Conservation (phyloP, 2,888 invertebrate species). For the Teleogryllus oceanicus region DNA sequence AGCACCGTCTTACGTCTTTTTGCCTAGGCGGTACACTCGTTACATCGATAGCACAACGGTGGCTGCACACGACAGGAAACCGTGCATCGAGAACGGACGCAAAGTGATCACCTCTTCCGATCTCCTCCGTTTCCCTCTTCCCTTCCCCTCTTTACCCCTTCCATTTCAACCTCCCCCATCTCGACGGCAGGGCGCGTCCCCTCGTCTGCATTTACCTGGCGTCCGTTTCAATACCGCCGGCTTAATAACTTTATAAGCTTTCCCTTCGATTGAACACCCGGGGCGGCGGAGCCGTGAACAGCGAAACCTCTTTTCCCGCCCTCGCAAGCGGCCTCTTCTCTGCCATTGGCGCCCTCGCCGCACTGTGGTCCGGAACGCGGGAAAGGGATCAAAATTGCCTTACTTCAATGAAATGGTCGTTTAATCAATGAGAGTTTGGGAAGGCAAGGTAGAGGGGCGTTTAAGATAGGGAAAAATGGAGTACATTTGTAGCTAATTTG, state of each 20-base stretch:
- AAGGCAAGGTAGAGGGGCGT: too few relatives aligned
- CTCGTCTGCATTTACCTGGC: neutral
- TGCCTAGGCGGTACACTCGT: neutral
- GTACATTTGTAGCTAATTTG: too few relatives aligned
- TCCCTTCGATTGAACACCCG: neutral
- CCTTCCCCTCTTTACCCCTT: neutral
- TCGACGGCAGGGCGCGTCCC: neutral
- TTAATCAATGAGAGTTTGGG: too few relatives aligned
- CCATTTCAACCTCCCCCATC: neutral
- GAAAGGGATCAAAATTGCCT: too few relatives aligned
- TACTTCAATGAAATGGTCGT: too few relatives aligned
- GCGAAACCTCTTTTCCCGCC: neutral
- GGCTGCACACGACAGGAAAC: neutral
- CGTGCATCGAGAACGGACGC: neutral
- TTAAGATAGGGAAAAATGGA: too few relatives aligned
- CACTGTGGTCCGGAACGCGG: too few relatives aligned
- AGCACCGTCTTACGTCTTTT: too few relatives aligned
- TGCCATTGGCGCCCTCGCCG: too few relatives aligned
- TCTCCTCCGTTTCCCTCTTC: neutral
- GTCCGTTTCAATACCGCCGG: neutral
- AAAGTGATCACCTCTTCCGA: neutral
- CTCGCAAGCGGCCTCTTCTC: neutral
- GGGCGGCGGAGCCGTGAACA: neutral
- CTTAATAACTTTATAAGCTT: slow-evolving; percentile 18
- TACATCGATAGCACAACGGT: too few relatives aligned